Evolutionary conservation across 1,140 invertebrate species (phyloP).

Genomic region (Eulimnadia texana): DNA sequence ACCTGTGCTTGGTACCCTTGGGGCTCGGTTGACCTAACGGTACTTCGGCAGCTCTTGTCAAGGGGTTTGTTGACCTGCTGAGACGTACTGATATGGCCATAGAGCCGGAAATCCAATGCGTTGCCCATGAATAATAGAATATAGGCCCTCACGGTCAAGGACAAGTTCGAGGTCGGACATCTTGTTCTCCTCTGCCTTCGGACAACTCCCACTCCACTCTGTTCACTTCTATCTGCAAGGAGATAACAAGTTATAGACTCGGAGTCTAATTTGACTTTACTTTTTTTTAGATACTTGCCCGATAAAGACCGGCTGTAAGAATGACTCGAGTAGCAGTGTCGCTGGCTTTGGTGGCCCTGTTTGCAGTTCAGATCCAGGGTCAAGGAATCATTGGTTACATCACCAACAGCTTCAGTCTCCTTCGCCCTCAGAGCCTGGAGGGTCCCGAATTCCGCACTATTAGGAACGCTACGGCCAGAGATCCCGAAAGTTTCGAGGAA

Average conservation of each 20-base stretch:
- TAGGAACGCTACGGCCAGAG: neutral
- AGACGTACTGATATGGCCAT: neutral
- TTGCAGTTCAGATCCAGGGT: neutral
- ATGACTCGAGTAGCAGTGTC: neutral
- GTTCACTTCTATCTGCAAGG: neutral
- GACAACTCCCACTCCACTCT: neutral
- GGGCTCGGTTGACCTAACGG: neutral
- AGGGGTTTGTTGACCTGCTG: neutral
- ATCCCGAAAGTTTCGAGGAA: constrained; percentile 17
- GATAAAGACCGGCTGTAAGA: neutral
- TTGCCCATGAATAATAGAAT: neutral
- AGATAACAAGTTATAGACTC: neutral
- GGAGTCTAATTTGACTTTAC: neutral
- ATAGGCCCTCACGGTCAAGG: neutral
- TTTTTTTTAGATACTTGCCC: neutral
- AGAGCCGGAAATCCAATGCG: no score
- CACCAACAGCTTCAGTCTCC: constrained; percentile 2
- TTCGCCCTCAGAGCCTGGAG: constrained; percentile 4
- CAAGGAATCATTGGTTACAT: neutral
- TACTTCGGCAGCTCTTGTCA: neutral
- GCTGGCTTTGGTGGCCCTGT: neutral
- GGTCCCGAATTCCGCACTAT: neutral
- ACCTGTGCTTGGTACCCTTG: no score
- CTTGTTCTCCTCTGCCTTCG: neutral
- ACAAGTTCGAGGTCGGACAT: neutral